Base-by-base conservation (phyloP, 2,888 invertebrate genomes). In the Macrophya alboannulata region DNA sequence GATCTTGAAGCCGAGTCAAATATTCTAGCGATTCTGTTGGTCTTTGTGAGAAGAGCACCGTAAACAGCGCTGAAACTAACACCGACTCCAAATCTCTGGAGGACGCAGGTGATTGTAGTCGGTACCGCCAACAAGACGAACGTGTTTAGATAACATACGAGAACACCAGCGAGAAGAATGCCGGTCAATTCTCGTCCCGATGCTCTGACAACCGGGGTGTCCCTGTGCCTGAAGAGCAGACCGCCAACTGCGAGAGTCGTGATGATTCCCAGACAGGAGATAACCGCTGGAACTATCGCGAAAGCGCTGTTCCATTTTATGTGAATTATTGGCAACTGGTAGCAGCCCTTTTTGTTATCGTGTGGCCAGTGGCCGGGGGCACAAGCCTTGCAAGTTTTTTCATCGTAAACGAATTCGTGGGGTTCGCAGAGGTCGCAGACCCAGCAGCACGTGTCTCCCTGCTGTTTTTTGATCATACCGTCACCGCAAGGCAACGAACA, bases 361-460 rank as follows among this genome's bases (percentile, higher is more conserved):
- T 95, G 95, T 0, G 96, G 96, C 95, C 96, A 96, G 85, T 94
- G 93, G 0, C 96, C 96, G 37, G 95, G 94, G 0, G 96, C 96
- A 88, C 96, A 96, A 90, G 96, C 96, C 86, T 91, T 93, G 91
- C 96, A 96, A 37, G 95, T 96, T 86, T 95, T 96, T 90, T 96
- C 96, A 90, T 96, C 95, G 88, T 94, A 94, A 6, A 96, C 96
- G 89, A 95, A 96, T 92, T 97, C 96, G 91, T 95, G 95, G 9
- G 95, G 95, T 90, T 96, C 95, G 92, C 97, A 97, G 86, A 95
- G 95, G 89, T 96, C 96, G 91, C 97, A 97, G 37, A 96, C 96
- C 97, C 97, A 97, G 93, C 97, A 97, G 93, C 97, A 97, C 71
- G 95, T 95, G 92, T 96, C 96, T 9, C 95, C 96, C 94, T 95